Conservation (phyloP, 2,888 invertebrate genomes). For the Abrostola triplasia region DNA sequence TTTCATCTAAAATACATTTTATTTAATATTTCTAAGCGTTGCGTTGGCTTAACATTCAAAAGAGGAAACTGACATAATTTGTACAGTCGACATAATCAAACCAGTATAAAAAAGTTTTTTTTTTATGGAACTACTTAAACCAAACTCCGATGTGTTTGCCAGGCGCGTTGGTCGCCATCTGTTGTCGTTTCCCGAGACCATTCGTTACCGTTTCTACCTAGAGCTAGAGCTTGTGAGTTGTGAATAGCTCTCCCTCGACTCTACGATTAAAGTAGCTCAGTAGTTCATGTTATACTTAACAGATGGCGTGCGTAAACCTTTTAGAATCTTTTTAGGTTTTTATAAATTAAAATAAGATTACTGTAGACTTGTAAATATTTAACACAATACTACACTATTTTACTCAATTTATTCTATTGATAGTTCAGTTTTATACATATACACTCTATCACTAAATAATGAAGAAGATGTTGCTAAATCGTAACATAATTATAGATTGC, state of each 20-base stretch:
- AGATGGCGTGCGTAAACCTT: constrained; percentile 15
- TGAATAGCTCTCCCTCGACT: neutral
- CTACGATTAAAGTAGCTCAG: neutral
- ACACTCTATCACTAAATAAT: too few species aligned
- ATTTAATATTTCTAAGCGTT: too few species aligned
- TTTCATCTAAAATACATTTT: too few species aligned
- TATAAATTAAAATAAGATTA: neutral
- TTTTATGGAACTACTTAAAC: too few species aligned
- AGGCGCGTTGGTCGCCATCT: constrained; percentile 31
- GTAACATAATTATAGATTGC: too few species aligned
- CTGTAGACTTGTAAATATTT: too few species aligned
- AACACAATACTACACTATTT: too few species aligned
- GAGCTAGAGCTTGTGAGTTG: neutral
- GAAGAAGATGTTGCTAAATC: too few species aligned
- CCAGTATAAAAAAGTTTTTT: constrained; percentile 26
- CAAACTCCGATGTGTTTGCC: too few species aligned
- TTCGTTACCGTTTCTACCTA: constrained; percentile 1
- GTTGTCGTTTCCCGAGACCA: constrained; percentile 14
- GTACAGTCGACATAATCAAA: constrained; percentile 37
- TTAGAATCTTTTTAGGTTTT: neutral
- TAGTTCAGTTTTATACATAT: too few species aligned
- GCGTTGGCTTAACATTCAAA: constrained; percentile 6
- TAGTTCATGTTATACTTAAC: constrained; percentile 9
- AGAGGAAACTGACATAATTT: constrained; percentile 24
- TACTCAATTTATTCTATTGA: too few species aligned